Base-by-base conservation (phyloP, 2,113 vertebrate species). In the Fulmarus glacialis region DNA sequence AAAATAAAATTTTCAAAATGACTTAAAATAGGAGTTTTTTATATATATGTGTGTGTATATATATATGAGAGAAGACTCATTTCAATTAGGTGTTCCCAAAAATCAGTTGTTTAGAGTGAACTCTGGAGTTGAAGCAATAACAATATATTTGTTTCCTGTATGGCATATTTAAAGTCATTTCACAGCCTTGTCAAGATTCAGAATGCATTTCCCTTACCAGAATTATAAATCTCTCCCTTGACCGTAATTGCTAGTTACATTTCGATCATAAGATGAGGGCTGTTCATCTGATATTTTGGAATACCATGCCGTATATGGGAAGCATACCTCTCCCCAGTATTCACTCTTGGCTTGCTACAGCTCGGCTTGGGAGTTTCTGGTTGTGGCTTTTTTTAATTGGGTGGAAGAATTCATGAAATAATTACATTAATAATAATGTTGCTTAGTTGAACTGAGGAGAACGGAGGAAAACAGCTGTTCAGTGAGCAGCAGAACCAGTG, bases 341-440 rank as follows among this genome's bases (percentile, higher is more conserved):
- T 97, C 95, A 97, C 58, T 84, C 68, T 93, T 96, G 97, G 91
- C 93, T 84, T 86, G 42, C 77, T 87, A 32, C n/a, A 24, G 58
- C 66, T 66, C n/a, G 81, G 30, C 79, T 88, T 77, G 82, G 58
- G 66, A 90, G 43, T 90, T 95, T 87, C 73, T 97, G 47, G 6
- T 75, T 85, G 85, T 90, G 92, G 78, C 16, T 77, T 91, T 90
- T 82, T 82, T 40, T 40, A 77, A 90, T 82, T 53, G 82, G 20
- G 30, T 90, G 82, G 90, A 95, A 95, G 77, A 96, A 95, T 86
- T 93, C 34, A 66, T 72, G 19, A 88, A 94, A 91, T 90, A 91
- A 90, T 93, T 79, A 66, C 29, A 52, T 95, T 89, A 86, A 58
- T 91, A 85, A 73, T 66, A 89, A 56, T 1, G 13, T 91, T 80